These are phyloP conservation scores for Hipposideros armiger DNA, from an alignment of 2,113 vertebrate genomes.

Conservation along the genomic window DNA sequence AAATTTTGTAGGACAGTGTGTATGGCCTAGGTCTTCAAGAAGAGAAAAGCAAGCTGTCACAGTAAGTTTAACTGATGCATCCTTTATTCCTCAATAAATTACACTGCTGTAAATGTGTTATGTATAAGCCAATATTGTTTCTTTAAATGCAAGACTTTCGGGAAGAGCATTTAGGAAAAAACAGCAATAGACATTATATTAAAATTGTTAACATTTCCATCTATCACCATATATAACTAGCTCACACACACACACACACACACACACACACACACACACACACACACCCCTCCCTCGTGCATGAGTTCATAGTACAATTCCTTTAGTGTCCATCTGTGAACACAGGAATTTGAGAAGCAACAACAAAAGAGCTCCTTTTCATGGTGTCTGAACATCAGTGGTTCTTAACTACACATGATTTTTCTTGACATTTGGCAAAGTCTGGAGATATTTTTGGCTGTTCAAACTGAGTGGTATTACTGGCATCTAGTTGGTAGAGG, in stretches of 20 bases:
- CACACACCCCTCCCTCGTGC: neutral
- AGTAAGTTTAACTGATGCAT: neutral
- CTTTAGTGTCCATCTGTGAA: neutral
- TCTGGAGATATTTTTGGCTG: neutral
- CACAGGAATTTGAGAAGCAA: neutral
- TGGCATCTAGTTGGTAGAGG: neutral
- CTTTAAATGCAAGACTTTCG: conserved; percentile 50
- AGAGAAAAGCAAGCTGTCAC: conserved; percentile 63
- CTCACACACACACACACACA: neutral
- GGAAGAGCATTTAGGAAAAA: conserved; percentile 16
- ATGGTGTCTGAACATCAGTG: neutral
- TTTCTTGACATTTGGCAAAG: neutral
- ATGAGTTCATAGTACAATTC: neutral
- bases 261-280: neutral
- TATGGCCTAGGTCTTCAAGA: conserved; percentile 44
- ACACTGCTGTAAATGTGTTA: conserved; percentile 19
- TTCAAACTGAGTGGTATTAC: neutral
- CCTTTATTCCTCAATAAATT: conserved; percentile 64
- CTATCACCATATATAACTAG: neutral
- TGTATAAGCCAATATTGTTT: conserved; percentile 52
- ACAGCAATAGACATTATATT: neutral
- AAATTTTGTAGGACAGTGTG: neutral
- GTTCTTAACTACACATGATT: neutral
- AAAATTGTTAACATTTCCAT: neutral
- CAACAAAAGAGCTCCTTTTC: neutral